These are phyloP conservation scores for Pyrrhura leucotis DNA, from an alignment of 2,797 vertebrate species.

Conservation along the genomic window DNA sequence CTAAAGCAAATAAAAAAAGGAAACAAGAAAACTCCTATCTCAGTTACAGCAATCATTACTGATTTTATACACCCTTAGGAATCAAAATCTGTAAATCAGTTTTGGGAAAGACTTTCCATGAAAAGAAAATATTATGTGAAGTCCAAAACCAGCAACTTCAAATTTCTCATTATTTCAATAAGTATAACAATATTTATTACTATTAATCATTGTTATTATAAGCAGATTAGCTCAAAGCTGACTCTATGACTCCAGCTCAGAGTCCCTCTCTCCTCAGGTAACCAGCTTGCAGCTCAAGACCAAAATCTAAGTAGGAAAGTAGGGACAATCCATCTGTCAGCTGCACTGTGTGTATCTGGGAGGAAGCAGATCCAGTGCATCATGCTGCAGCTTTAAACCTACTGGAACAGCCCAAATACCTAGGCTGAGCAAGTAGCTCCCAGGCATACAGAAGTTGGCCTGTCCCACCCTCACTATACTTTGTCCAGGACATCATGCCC, in stretches of 20 bases:
- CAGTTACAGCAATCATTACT: background rate
- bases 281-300: background rate
- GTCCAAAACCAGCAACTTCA: background rate
- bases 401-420: background rate
- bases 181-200: background rate
- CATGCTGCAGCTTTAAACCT: background rate
- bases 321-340: background rate
- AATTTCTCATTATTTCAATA: background rate
- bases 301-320: background rate
- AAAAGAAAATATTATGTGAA: background rate
- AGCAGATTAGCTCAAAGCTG: background rate
- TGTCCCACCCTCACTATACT: background rate
- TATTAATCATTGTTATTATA: background rate
- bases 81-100: background rate
- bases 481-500: too few species aligned
- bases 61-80: background rate
- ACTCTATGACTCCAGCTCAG: background rate
- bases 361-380: background rate
- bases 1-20: slow-evolving; percentile 66
- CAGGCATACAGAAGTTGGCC: background rate
- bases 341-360: accelerated
- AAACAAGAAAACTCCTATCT: background rate
- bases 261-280: background rate
- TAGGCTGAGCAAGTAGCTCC: background rate
- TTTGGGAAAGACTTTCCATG: background rate